phyloP scores from a whole-genome alignment of 2,888 invertebrate genomes.

The Choreutis nemorana region DNA sequence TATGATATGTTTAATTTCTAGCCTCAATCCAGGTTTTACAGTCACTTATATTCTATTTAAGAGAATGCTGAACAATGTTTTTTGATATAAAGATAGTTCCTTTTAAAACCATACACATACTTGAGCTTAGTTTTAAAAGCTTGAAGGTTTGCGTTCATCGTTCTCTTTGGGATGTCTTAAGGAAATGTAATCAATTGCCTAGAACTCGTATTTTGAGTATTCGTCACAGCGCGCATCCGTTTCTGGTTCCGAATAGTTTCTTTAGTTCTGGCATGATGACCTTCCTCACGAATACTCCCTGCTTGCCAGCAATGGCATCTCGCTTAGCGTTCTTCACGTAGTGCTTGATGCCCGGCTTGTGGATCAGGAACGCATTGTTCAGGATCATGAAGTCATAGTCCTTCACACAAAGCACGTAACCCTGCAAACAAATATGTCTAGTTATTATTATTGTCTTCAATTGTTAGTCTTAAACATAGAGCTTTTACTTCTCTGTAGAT shows the following conservation, averaged over 20 bases:
- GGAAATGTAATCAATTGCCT: too few species aligned
- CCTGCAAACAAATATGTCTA: constrained; percentile 61
- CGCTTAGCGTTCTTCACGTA: constrained; percentile 81
- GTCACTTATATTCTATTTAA: too few species aligned
- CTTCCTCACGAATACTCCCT: constrained; percentile 78
- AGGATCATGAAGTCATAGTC: constrained; percentile 93
- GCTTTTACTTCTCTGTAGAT: too few species aligned
- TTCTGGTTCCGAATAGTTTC: constrained; percentile 80
- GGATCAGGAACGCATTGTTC: constrained; percentile 92
- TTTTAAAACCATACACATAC: too few species aligned
- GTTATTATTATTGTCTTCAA: too few species aligned
- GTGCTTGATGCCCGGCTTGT: constrained; percentile 90
- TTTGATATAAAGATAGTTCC: too few species aligned
- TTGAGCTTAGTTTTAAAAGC: too few species aligned
- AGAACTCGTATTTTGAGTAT: constrained; percentile 4
- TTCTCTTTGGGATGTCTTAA: too few species aligned
- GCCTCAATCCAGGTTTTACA: constrained; percentile 18
- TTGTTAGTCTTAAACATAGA: too few species aligned
- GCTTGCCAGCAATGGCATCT: constrained; percentile 77
- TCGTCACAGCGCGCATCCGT: constrained; percentile 79
- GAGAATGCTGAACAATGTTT: too few species aligned
- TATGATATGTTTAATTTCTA: constrained; percentile 39
- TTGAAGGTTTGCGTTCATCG: too few species aligned
- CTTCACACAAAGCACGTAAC: constrained; percentile 87
- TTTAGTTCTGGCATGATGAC: constrained; percentile 86